A percentile compares a stretch with the other conserved stretches of the same genome.
Conservation (phyloP, 2,888 invertebrate genomes). For the Drosophila sordidula region DNA sequence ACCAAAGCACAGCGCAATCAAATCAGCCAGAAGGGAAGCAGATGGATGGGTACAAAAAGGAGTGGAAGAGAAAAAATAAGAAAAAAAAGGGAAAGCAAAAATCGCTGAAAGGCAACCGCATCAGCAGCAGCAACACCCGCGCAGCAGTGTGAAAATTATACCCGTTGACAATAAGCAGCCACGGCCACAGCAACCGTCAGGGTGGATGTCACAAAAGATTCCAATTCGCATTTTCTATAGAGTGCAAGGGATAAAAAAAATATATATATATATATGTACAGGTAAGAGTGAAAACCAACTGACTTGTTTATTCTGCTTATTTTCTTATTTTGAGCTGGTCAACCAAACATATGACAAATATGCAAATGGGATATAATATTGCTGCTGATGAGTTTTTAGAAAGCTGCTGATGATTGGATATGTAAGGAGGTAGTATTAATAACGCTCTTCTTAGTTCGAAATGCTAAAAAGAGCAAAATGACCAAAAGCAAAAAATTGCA, state of each 20-base stretch:
- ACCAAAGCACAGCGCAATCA: conserved; percentile 68
- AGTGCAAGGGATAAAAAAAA: not conserved
- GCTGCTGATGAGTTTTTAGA: conserved; percentile 19
- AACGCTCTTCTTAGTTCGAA: not conserved
- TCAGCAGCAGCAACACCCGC: conserved; percentile 13
- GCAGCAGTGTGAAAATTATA: conserved; percentile 73
- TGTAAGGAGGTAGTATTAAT: conserved; percentile 4
- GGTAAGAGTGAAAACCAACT: conserved; percentile 1
- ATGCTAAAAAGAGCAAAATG: not conserved
- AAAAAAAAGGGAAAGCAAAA: conserved; percentile 6
- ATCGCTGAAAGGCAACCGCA: conserved; percentile 26
- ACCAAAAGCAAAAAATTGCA: not conserved
- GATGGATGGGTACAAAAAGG: conserved; percentile 8
- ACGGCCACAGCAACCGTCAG: conserved; percentile 4
- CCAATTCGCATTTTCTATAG: conserved; percentile 42
- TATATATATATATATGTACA: not conserved
- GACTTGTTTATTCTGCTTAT: conserved; percentile 20
- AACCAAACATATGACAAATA: conserved; percentile 32
- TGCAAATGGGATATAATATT: conserved; percentile 26
- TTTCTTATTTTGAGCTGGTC: conserved; percentile 23
- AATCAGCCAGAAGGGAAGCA: conserved; percentile 59
- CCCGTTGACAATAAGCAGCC: conserved; percentile 58
- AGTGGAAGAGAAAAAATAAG: not conserved
- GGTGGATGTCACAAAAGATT: conserved; percentile 39
- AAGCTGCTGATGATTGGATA: conserved; percentile 11